Evolutionary conservation across 1,140 invertebrate genomes (phyloP).

Genomic region (Berghia stephanieae): DNA sequence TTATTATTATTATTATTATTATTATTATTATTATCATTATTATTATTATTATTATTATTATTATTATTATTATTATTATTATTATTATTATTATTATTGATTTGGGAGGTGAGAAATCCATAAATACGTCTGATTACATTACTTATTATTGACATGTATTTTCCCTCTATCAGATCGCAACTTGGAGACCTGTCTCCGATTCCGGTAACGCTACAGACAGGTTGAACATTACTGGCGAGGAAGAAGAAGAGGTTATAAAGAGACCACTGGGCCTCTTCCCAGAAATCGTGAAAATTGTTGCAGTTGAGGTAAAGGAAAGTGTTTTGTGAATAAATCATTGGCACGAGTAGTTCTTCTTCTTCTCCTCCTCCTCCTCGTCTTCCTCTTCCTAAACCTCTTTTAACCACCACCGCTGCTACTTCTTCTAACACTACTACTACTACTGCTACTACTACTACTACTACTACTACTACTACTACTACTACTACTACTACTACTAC

Average conservation of each 20-base stretch:
- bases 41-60: not conserved
- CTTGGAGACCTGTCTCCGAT: conserved; percentile 36
- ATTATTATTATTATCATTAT: not conserved
- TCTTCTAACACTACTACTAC: no score
- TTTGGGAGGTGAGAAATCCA: no score
- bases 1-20: not conserved
- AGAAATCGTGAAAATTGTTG: conserved; percentile 50
- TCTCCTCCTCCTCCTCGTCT: no score
- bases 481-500: conserved; percentile 7
- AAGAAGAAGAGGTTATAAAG: not conserved
- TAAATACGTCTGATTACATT: no score
- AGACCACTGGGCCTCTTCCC: conserved; percentile 46
- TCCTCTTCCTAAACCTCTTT: no score
- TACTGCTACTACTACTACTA: no score
- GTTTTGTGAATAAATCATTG: not conserved
- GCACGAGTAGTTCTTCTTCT: not conserved
- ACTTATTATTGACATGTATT: not conserved
- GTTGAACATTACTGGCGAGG: conserved; percentile 30
- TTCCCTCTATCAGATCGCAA: conserved; percentile 38
- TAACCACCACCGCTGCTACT: no score
- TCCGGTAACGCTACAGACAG: not conserved
- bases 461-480: conserved; percentile 6
- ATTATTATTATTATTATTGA: not conserved
- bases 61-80: not conserved
- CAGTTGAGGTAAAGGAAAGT: conserved; percentile 46